Evolutionary conservation across 1,140 invertebrate species (phyloP).

Genomic region (Cephus cinctus): DNA sequence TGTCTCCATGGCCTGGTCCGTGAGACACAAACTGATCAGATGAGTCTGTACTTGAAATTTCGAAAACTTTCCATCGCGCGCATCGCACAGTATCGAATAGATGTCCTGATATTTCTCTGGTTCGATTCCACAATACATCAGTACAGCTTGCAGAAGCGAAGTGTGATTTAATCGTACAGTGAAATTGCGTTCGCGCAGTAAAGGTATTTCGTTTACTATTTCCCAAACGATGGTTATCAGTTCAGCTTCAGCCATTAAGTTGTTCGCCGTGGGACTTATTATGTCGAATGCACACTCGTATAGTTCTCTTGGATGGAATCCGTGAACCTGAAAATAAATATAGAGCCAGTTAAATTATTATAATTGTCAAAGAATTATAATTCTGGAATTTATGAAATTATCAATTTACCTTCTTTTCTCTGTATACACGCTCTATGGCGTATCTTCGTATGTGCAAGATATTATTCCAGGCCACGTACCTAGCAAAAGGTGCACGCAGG

Average conservation of each 20-base stretch:
- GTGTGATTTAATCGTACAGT: conserved; percentile 82
- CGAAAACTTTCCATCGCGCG: conserved; percentile 64
- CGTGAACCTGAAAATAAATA: conserved; percentile 51
- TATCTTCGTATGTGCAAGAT: conserved; percentile 81
- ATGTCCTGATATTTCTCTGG: conserved; percentile 69
- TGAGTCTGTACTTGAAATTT: conserved; percentile 73
- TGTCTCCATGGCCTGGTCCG: conserved; percentile 67
- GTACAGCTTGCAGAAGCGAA: conserved; percentile 72
- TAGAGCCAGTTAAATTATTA: conserved; percentile 6
- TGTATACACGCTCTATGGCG: conserved; percentile 81
- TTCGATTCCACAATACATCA: conserved; percentile 80
- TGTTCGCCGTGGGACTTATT: conserved; percentile 69
- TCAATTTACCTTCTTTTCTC: conserved; percentile 71
- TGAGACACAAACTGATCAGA: conserved; percentile 67
- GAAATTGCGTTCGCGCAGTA: conserved; percentile 67
- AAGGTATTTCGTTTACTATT: conserved; percentile 71
- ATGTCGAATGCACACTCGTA: conserved; percentile 94
- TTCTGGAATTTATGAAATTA: conserved; percentile 3
- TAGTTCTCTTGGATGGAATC: conserved; percentile 85
- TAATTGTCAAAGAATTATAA: conserved; percentile 11
- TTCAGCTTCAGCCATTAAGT: conserved; percentile 82
- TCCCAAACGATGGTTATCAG: conserved; percentile 76
- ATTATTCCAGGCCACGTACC: conserved; percentile 80
- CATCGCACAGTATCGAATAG: conserved; percentile 63
- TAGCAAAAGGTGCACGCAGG: conserved; percentile 74